A percentile compares a stretch with the other conserved stretches of the same genome.
phyloP scores from a whole-genome alignment of 1,140 invertebrate species.

The Nephila pilipes region DNA sequence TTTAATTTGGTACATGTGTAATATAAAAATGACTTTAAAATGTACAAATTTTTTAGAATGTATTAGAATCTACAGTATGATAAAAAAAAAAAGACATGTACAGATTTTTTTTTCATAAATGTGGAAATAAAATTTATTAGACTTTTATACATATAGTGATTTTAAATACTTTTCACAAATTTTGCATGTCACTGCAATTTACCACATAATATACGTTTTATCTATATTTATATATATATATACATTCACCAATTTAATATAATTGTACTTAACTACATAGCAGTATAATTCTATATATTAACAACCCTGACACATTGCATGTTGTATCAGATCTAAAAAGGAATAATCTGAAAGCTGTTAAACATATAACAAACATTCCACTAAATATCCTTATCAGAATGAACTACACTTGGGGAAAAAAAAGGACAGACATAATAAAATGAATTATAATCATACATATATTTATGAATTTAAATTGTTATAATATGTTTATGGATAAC shows the following conservation, averaged over 20 bases:
- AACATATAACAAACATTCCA: background rate
- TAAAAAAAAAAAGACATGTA: background rate
- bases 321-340: background rate
- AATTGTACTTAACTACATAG: background rate
- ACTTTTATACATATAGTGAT: background rate
- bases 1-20: background rate
- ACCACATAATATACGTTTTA: background rate
- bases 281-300: background rate
- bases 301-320: background rate
- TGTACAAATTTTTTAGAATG: conserved; percentile 5
- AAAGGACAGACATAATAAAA: background rate
- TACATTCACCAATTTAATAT: background rate
- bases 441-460: background rate
- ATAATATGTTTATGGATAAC: background rate
- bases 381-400: background rate
- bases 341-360: conserved; percentile 4
- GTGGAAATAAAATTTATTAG: conserved; percentile 36
- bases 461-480: background rate
- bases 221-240: background rate
- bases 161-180: conserved; percentile 9
- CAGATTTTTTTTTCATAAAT: conserved; percentile 24
- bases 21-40: background rate
- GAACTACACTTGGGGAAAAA: background rate
- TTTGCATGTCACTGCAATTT: background rate
- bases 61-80: background rate